Evolutionary conservation across 2,113 vertebrate species (phyloP), one percentile per base, ranked within the genome.

Genomic region (Tyto alba): DNA sequence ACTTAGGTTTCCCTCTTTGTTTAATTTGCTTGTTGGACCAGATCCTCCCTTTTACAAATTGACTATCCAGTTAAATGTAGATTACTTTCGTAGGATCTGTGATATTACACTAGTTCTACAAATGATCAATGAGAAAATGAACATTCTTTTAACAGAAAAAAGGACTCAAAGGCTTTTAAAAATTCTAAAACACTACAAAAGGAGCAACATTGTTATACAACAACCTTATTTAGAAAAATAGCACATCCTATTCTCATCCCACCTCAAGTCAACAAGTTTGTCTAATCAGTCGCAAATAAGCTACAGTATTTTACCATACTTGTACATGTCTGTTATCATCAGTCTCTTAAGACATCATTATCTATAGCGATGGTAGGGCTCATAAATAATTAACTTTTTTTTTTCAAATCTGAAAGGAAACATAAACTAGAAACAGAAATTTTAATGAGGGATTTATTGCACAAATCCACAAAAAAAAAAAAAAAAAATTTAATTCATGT

Each of bases 21-120:
- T 95, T 91, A 91, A 95, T 95, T 89, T 94, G 92, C 7, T 82
- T 95, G 29, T 91, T 95, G 84, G 45, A 96, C 66, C 83, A 93
- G 48, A 91, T 92, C 94, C 83, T 95, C 94, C 86, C 53, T 79
- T 78, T 85, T 89, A 36, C 22, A 95, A 93, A 92, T 93, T 96
- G 96, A 90, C 90, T 92, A 94, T 63, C 67, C 52, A 78, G 66
- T 43, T 91, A 93, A 93, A 87, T 66, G 29, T 52, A 48, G 53
- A 48, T n/a, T 76, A 38, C 50, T 83, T 91, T 82, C 56, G 68
- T 40, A 56, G 17, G 18, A 91, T 12, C 3, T 62, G 30, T 23
- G 23, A 71, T 41, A 34, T 38, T 81, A 41, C 66, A 9, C 34
- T 86, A 72, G 11, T 85, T 85, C 45, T 80, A 72, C 34, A 76